Base-by-base conservation (phyloP, 2,888 invertebrate species). In the Cepaea hortensis region DNA sequence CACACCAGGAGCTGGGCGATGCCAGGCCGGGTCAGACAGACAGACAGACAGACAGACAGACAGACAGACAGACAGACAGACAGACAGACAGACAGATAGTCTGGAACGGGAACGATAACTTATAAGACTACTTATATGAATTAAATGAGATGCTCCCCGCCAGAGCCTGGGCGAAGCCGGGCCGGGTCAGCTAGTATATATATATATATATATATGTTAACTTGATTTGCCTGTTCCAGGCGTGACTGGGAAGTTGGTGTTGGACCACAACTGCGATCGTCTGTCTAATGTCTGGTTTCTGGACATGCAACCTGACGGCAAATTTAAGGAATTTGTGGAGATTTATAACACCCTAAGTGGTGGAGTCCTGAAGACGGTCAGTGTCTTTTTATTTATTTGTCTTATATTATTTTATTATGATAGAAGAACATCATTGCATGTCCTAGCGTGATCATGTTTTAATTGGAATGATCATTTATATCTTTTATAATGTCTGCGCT, bases 291-390 rank as follows among this genome's bases (percentile, higher is more conserved):
- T 92, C 70, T 90, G 90, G 88, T 89, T 92, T 23, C 81, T 93
- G 65, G 93, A 93, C 88, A 92, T 93, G 91, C 88, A 88, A n/a
- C 89, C 90, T 68, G 89, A 91, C 83, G 92, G 92, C 5, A 90
- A 88, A 15, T 93, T 92, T 86, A 89, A 89, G 81, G 90, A 86
- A 46, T 89, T 91, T 48, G 88, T 90, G 23, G 86, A 90, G 70
- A 90, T 91, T 81, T 86, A 87, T 81, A 90, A 90, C 86, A 87
- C 87, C 3, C 72, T 86, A 5, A 86, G 85, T 13, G 90, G 90
- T 11, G 89, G 89, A 4, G 65, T 77, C 11, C 68, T 88, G n/a
- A 84, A 84, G 20, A 76, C 55, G 81, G 88, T 88, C 18, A 76
- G 85, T 68, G 6, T n/a, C 6, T 46, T n/a, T 62, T 65, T 35